Evolutionary conservation across 2,888 invertebrate genomes (phyloP).

Genomic region (Vanessa cardui): DNA sequence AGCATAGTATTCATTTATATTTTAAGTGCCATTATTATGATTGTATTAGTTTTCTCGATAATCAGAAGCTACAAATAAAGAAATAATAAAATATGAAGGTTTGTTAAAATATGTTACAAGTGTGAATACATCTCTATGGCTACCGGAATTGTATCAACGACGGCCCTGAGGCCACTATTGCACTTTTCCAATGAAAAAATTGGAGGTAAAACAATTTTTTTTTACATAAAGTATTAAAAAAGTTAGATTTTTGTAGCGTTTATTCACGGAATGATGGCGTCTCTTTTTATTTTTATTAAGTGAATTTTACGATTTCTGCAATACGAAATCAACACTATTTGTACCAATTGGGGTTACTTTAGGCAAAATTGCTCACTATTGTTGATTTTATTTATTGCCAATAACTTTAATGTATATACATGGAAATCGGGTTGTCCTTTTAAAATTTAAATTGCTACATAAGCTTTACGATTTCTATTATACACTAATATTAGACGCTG

Average conservation of each 20-base stretch:
- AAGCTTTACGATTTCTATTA: background rate
- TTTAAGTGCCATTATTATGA: no score
- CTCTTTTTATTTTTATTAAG: background rate
- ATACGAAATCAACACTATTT: no score
- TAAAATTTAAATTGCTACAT: background rate
- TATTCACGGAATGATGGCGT: conserved; percentile 15
- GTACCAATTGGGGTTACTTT: no score
- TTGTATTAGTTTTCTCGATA: no score
- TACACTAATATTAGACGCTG: background rate
- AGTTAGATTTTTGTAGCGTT: conserved; percentile 23
- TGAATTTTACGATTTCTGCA: no score
- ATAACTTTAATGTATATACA: background rate
- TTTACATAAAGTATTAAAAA: conserved; percentile 37
- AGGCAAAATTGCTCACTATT: no score
- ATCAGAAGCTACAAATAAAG: no score
- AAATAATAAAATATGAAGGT: no score
- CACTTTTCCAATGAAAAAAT: conserved; percentile 40
- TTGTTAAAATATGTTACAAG: background rate
- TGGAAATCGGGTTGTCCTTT: background rate
- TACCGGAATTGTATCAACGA: conserved; percentile 34
- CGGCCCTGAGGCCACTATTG: conserved; percentile 34
- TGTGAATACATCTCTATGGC: conserved; percentile 20
- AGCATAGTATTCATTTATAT: no score
- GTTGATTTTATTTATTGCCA: no score
- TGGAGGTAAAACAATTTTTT: conserved; percentile 32